Evolutionary conservation across 1,140 invertebrate species (phyloP).

Genomic region (Diorhabda elongata): DNA sequence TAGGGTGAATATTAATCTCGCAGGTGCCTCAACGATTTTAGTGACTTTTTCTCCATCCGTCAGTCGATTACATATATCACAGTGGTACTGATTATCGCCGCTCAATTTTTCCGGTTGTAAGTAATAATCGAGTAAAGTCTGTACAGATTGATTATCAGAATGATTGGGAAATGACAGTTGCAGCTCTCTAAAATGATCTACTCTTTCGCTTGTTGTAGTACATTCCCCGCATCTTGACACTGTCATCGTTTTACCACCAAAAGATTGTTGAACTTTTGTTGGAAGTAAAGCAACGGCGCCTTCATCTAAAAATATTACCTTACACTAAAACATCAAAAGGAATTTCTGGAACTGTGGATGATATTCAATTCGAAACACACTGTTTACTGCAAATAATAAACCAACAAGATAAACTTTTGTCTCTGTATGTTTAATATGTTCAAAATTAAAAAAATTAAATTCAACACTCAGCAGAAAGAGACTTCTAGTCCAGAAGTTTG

Average conservation of each 20-base stretch:
- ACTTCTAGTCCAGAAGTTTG: too few relatives aligned
- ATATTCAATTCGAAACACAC: too few relatives aligned
- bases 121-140: slow-evolving; percentile 70
- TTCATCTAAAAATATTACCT: background rate
- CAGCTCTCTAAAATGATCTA: slow-evolving; percentile 74
- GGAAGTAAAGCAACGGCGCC: slow-evolving; percentile 25
- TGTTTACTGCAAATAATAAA: too few relatives aligned
- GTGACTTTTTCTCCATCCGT: slow-evolving; percentile 74
- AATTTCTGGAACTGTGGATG: too few relatives aligned
- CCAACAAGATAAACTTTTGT: too few relatives aligned
- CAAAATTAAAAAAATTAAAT: too few relatives aligned
- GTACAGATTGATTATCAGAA: slow-evolving; percentile 54
- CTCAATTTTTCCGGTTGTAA: slow-evolving; percentile 67
- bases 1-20: slow-evolving; percentile 73
- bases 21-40: slow-evolving; percentile 65
- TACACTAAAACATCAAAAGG: too few relatives aligned
- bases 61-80: slow-evolving; percentile 68
- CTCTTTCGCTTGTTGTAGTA: slow-evolving; percentile 62
- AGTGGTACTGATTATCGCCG: slow-evolving; percentile 78
- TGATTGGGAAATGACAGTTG: slow-evolving; percentile 73
- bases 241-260: slow-evolving; percentile 70
- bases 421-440: too few relatives aligned
- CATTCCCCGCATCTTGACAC: slow-evolving; percentile 69
- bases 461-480: too few relatives aligned
- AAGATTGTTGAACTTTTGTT: slow-evolving; percentile 62